These are phyloP conservation scores for Parnassius apollo DNA, from an alignment of 2,888 invertebrate species.

Conservation along the genomic window DNA sequence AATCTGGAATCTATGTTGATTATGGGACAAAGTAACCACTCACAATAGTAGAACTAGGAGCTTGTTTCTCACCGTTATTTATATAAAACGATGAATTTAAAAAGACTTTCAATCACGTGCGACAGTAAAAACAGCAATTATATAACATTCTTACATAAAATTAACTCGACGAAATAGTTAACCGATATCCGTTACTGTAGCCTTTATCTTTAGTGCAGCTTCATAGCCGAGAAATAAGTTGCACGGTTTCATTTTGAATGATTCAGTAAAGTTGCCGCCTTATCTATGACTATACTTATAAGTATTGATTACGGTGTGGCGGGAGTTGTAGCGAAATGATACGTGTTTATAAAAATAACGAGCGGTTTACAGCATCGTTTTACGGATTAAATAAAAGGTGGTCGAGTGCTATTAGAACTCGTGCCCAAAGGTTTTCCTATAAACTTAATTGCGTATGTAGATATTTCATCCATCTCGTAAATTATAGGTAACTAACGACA, in stretches of 20 bases:
- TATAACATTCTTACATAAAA: conserved; percentile 12
- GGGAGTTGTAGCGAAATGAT: conserved; percentile 32
- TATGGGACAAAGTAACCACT: too few relatives aligned
- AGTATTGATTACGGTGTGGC: conserved; percentile 42
- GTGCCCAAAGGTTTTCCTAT: too few relatives aligned
- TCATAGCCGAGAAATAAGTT: conserved; percentile 13
- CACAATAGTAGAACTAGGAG: too few relatives aligned
- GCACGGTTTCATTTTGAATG: conserved; percentile 26
- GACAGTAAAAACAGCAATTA: conserved; percentile 11
- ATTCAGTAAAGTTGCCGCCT: conserved; percentile 22
- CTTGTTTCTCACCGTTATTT: too few relatives aligned
- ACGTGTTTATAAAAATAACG: background rate
- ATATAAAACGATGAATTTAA: too few relatives aligned
- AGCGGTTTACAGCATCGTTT: too few relatives aligned
- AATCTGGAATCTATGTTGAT: too few relatives aligned
- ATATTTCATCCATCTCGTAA: too few relatives aligned
- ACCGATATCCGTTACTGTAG: background rate
- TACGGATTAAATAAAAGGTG: too few relatives aligned
- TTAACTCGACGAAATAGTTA: background rate
- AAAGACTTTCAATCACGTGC: conserved; percentile 11
- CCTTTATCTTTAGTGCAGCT: conserved; percentile 1
- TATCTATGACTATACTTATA: conserved; percentile 40
- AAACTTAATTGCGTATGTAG: too few relatives aligned
- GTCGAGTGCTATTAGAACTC: too few relatives aligned
- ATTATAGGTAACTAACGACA: too few relatives aligned